Evolutionary conservation across 1,140 invertebrate genomes (phyloP).

Genomic region (Mya arenaria): DNA sequence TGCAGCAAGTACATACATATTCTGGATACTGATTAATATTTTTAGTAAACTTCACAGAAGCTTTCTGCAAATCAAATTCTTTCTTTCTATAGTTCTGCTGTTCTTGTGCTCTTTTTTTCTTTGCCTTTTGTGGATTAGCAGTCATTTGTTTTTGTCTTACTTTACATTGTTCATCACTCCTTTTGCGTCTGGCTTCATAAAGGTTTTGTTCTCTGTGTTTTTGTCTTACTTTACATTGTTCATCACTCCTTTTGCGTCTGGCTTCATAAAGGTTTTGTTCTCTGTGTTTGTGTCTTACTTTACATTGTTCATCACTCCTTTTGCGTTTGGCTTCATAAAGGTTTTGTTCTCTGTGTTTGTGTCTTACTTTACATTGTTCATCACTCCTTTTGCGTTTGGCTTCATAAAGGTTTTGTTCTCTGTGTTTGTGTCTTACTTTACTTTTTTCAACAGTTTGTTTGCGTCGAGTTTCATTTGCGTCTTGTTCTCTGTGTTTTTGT

Average conservation of each 20-base stretch:
- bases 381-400: background rate
- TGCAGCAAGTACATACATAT: constrained; percentile 48
- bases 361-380: background rate
- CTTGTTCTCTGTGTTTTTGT: background rate
- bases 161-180: no score
- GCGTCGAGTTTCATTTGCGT: background rate
- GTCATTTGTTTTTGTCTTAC: background rate
- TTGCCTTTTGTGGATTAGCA: background rate
- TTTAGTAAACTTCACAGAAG: background rate
- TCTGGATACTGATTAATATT: constrained; percentile 49
- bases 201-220: no score
- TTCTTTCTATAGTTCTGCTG: no score
- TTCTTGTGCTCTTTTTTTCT: background rate
- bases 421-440: background rate
- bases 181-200: no score
- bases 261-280: no score
- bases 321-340: background rate
- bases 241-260: no score
- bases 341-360: background rate
- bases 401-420: no score
- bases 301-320: background rate
- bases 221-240: no score
- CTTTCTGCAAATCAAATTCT: no score
- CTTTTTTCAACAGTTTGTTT: background rate
- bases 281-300: no score